Evolutionary conservation across 2,113 vertebrate species (phyloP).

Genomic region (Malaclemys terrapin): DNA sequence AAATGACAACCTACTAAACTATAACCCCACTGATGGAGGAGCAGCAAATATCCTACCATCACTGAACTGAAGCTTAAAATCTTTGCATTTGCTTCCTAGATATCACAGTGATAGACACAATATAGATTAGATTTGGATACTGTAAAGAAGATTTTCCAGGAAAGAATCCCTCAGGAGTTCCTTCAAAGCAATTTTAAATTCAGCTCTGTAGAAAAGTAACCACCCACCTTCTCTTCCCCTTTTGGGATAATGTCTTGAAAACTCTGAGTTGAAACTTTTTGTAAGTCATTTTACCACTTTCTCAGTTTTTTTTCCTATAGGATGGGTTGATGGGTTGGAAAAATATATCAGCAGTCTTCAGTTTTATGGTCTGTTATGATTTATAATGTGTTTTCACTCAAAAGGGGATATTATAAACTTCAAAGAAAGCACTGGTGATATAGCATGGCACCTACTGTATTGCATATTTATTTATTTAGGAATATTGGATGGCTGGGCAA

Average conservation of each 20-base stretch:
- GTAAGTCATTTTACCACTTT: background rate
- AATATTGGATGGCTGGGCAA: background rate
- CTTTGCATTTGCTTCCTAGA: conserved; percentile 53
- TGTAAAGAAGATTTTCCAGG: conserved; percentile 57
- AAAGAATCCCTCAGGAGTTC: conserved; percentile 63
- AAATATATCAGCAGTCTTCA: conserved; percentile 46
- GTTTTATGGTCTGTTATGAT: conserved; percentile 63
- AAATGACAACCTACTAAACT: conserved; percentile 2
- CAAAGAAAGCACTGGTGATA: conserved; percentile 23
- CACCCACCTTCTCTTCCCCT: background rate
- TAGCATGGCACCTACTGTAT: background rate
- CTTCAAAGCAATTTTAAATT: conserved; percentile 66
- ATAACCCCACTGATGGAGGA: background rate
- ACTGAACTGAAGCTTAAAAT: conserved; percentile 54
- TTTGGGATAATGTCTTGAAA: background rate
- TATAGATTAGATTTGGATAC: conserved; percentile 64
- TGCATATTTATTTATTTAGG: background rate
- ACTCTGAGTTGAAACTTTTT: background rate
- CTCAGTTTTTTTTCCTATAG: background rate
- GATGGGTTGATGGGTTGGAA: conserved; percentile 1
- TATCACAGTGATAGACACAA: conserved; percentile 31
- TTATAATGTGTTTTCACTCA: conserved; percentile 52
- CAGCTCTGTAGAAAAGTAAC: conserved; percentile 55
- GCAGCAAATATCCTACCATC: conserved; percentile 30
- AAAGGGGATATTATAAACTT: conserved; percentile 11